These are phyloP conservation scores for Gnathonemus echidnorhynchus DNA, from an alignment of 2,113 vertebrate genomes.

Conservation along the genomic window DNA sequence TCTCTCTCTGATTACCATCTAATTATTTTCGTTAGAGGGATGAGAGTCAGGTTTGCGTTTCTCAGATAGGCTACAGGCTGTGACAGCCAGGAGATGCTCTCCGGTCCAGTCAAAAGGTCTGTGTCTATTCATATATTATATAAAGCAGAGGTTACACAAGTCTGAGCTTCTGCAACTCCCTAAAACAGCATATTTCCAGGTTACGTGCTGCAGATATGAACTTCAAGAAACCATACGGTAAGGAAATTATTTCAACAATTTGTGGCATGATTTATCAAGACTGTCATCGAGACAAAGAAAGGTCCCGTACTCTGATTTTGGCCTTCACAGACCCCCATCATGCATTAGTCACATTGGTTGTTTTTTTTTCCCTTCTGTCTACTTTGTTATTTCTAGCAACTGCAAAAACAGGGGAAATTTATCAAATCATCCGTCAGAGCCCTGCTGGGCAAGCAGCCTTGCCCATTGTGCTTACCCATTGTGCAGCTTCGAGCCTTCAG, in stretches of 20 bases:
- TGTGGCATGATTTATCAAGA: neutral
- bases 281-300: neutral
- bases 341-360: neutral
- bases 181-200: neutral
- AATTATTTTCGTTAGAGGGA: neutral
- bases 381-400: neutral
- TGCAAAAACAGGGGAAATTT: neutral
- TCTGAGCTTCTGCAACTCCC: neutral
- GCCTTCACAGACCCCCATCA: neutral
- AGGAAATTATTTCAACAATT: neutral
- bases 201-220: neutral
- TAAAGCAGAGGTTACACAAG: neutral
- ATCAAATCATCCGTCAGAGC: neutral
- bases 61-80: neutral
- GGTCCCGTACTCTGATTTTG: neutral
- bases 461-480: neutral
- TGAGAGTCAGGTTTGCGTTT: neutral
- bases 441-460: neutral
- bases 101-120: neutral
- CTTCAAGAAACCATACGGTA: neutral
- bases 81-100: neutral
- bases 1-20: neutral
- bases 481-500: neutral
- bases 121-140: neutral
- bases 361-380: neutral